These are phyloP conservation scores for Dasyurus viverrinus DNA, from an alignment of 2,113 vertebrate species.

Conservation along the genomic window DNA sequence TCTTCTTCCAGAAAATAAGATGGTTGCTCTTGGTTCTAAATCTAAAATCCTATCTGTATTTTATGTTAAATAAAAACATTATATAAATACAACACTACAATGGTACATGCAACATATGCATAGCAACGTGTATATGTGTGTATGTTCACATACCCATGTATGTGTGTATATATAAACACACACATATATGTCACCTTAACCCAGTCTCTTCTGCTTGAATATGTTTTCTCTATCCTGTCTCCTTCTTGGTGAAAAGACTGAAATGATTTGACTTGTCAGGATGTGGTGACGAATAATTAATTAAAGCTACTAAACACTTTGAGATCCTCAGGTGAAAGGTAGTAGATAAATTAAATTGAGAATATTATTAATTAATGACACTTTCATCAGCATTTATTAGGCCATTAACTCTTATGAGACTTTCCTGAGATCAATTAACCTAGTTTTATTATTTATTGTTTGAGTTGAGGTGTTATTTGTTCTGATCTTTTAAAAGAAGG, in stretches of 20 bases:
- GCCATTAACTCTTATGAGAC: background rate
- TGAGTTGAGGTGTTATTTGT: background rate
- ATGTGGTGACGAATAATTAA: background rate
- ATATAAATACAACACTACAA: too few relatives aligned
- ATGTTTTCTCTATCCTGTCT: background rate
- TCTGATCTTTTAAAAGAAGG: background rate
- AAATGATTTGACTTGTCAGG: background rate
- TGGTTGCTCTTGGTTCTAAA: background rate
- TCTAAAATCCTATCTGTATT: background rate
- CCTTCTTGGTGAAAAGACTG: background rate
- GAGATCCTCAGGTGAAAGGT: background rate
- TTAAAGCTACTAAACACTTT: background rate
- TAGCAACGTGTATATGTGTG: too few relatives aligned
- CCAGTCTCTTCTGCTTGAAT: background rate
- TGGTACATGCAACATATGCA: too few relatives aligned
- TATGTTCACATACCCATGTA: too few relatives aligned
- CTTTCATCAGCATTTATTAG: background rate
- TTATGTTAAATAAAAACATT: too few relatives aligned
- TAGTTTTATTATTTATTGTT: background rate
- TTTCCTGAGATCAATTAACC: background rate
- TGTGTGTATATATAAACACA: background rate
- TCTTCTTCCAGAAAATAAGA: background rate
- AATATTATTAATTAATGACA: background rate
- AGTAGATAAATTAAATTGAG: background rate
- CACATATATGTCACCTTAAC: background rate